Evolutionary conservation across 2,113 vertebrate genomes (phyloP).

Genomic region (Solea senegalensis): DNA sequence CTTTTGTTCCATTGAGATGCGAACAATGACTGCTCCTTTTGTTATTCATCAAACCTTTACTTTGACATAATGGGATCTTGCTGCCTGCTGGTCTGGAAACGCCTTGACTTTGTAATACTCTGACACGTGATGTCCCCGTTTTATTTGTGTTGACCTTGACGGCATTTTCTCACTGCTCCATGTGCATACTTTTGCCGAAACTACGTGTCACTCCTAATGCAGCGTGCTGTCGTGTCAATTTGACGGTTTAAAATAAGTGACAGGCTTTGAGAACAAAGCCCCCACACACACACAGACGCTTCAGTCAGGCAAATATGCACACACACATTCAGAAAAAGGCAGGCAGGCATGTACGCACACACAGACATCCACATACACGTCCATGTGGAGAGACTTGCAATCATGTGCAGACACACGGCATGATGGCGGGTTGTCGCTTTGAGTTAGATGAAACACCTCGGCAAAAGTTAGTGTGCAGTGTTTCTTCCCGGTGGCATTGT

Average conservation of each 20-base stretch:
- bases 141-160: constrained; percentile 68
- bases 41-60: constrained; percentile 46
- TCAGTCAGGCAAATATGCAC: constrained; percentile 56
- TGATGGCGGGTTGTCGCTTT: constrained; percentile 29
- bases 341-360: neutral
- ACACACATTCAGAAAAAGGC: constrained; percentile 1
- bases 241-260: constrained; percentile 67
- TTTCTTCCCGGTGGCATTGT: constrained; percentile 47
- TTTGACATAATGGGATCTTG: constrained; percentile 39
- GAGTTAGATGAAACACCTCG: constrained; percentile 42
- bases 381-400: constrained; percentile 2
- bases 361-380: neutral
- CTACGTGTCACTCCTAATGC: constrained; percentile 57
- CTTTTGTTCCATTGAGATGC: constrained; percentile 33
- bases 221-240: constrained; percentile 37
- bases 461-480: constrained; percentile 24
- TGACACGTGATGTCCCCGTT: constrained; percentile 34
- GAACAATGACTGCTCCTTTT: constrained; percentile 35
- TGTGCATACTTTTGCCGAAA: constrained; percentile 53
- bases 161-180: constrained; percentile 25
- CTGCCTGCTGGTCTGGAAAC: constrained; percentile 47
- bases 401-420: constrained; percentile 15
- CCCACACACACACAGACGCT: constrained; percentile 18
- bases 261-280: constrained; percentile 63
- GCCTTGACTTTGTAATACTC: constrained; percentile 36